Conservation (phyloP, 2,797 vertebrate genomes). For the Huso huso region DNA sequence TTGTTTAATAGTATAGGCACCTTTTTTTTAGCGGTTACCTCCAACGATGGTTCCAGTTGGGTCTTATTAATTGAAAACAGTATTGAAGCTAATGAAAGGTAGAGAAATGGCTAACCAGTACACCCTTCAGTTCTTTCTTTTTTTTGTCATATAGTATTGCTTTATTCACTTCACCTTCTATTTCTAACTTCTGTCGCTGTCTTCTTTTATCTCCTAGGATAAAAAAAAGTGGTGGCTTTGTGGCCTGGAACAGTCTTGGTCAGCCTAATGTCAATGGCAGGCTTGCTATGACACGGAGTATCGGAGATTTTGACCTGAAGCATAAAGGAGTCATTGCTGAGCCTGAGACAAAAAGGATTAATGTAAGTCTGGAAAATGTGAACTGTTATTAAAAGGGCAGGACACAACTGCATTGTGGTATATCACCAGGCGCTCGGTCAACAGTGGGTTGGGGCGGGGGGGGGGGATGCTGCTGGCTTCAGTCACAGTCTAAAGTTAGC, state of each 20-base stretch:
- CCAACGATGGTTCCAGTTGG: no score
- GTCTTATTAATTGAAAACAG: no score
- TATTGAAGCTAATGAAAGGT: no score
- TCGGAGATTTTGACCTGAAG: conserved; percentile 93
- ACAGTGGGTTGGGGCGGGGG: neutral
- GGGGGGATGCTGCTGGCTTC: neutral
- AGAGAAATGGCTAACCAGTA: no score
- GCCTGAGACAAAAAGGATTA: conserved; percentile 81
- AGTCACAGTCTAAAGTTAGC: no score
- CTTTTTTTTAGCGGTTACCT: no score
- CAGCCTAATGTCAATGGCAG: conserved; percentile 92
- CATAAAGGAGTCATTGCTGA: conserved; percentile 83
- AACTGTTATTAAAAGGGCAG: no score
- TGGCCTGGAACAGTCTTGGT: conserved; percentile 92
- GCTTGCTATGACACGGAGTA: conserved; percentile 93
- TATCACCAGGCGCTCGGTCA: neutral
- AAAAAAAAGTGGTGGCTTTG: conserved; percentile 79
- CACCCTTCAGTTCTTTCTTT: no score
- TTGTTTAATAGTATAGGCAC: no score
- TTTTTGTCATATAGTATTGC: no score
- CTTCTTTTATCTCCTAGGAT: conserved; percentile 57
- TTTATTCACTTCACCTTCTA: no score
- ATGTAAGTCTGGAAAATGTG: conserved; percentile 48
- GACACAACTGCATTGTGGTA: no score
- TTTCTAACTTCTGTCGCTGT: neutral